A percentile compares a stretch with the other conserved stretches of the same genome.
phyloP scores from a whole-genome alignment of 2,113 vertebrate species.

The Lophochroa leadbeateri region DNA sequence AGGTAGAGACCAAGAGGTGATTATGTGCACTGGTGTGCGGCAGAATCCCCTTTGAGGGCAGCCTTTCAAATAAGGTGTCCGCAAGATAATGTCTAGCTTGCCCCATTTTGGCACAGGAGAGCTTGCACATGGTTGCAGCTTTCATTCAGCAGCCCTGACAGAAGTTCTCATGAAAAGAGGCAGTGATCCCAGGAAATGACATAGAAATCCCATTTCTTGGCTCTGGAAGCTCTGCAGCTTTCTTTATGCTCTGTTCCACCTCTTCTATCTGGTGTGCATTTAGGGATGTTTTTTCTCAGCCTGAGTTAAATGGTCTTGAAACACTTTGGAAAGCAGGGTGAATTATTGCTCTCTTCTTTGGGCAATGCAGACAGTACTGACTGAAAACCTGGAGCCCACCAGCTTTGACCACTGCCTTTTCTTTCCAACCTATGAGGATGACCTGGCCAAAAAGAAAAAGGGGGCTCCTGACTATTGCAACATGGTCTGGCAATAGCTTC shows the following conservation, averaged over 20 bases:
- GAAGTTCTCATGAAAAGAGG: not conserved
- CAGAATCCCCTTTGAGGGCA: not conserved
- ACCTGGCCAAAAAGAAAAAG: not conserved
- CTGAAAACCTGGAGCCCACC: not conserved
- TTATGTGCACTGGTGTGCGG: not conserved
- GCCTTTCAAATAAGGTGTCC: not conserved
- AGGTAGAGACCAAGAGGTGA: not conserved
- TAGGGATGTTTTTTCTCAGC: not conserved
- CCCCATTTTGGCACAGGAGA: not conserved
- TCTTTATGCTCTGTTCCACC: not conserved
- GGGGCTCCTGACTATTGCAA: not conserved
- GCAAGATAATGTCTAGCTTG: not conserved
- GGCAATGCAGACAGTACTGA: not conserved
- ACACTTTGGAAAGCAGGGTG: not conserved
- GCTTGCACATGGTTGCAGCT: not conserved
- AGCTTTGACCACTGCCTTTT: not conserved
- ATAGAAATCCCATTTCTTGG: not conserved
- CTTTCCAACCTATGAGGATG: not conserved
- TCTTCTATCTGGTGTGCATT: not conserved
- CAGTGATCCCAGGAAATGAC: not conserved
- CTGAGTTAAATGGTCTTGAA: not conserved
- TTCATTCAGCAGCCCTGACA: not conserved
- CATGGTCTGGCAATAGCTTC: not conserved
- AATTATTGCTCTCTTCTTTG: not conserved
- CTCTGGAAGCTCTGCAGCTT: not conserved